phyloP scores from a whole-genome alignment of 2,888 invertebrate species.

The Leucophenga maculata region DNA sequence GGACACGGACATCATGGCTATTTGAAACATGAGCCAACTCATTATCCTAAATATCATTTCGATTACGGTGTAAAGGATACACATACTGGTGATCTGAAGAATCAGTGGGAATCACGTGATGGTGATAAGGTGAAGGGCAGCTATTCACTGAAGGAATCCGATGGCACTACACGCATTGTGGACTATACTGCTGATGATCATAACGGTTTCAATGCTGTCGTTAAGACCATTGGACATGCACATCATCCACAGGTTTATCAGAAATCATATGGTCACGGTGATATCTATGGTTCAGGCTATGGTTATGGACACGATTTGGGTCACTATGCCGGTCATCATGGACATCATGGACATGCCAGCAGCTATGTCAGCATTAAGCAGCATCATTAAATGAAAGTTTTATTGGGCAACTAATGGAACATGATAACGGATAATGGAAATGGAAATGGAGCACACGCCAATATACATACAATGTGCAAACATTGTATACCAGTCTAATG shows the following conservation, averaged over 20 bases:
- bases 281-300: conserved; percentile 47
- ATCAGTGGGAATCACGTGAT: conserved; percentile 74
- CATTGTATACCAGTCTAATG: no score
- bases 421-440: no score
- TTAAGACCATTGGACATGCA: conserved; percentile 72
- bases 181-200: conserved; percentile 74
- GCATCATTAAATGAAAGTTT: conserved; percentile 39
- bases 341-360: conserved; percentile 58
- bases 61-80: conserved; percentile 74
- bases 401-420: no score
- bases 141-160: conserved; percentile 73
- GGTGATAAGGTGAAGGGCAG: conserved; percentile 74
- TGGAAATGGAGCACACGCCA: no score
- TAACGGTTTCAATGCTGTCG: conserved; percentile 74
- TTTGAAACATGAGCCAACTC: conserved; percentile 71
- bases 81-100: conserved; percentile 73
- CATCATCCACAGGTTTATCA: conserved; percentile 63
- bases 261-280: conserved; percentile 50
- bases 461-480: no score
- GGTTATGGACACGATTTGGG: conserved; percentile 49
- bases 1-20: conserved; percentile 40
- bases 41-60: conserved; percentile 72
- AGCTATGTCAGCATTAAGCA: conserved; percentile 67
- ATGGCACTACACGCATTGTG: conserved; percentile 74
- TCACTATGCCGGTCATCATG: conserved; percentile 25